These are phyloP conservation scores for Pristionchus mayeri DNA, from an alignment of 2,888 invertebrate species.

Conservation along the genomic window DNA sequence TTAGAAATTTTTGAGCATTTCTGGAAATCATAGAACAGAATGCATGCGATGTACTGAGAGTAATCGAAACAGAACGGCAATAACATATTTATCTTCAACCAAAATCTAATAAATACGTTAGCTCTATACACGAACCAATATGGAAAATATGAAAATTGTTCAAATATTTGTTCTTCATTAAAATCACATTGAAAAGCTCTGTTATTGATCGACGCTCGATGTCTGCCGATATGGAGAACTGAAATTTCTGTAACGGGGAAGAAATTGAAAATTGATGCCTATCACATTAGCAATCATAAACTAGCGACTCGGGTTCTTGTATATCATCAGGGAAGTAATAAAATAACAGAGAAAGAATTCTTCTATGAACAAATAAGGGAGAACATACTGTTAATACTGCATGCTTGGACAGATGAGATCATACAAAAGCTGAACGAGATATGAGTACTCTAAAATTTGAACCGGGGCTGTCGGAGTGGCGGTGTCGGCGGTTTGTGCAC, in stretches of 20 bases:
- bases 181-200: neutral
- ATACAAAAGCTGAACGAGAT: neutral
- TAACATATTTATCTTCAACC: no score
- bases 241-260: neutral
- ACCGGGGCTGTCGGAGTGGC: constrained; percentile 2
- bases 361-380: neutral
- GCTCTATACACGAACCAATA: no score
- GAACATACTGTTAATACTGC: neutral
- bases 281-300: no score
- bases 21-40: no score
- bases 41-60: no score
- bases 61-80: no score
- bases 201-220: neutral
- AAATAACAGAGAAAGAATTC: neutral
- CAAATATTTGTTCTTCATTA: neutral
- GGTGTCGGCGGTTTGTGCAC: neutral
- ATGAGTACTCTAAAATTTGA: constrained; percentile 14
- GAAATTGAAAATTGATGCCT: neutral
- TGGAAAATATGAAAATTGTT: no score
- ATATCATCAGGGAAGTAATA: no score
- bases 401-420: neutral
- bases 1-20: no score
- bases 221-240: neutral
- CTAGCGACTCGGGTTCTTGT: neutral
- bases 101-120: no score